Evolutionary conservation across 2,888 invertebrate species (phyloP), one percentile per base, ranked within the genome.

Genomic region (Adelognathus sp.): DNA sequence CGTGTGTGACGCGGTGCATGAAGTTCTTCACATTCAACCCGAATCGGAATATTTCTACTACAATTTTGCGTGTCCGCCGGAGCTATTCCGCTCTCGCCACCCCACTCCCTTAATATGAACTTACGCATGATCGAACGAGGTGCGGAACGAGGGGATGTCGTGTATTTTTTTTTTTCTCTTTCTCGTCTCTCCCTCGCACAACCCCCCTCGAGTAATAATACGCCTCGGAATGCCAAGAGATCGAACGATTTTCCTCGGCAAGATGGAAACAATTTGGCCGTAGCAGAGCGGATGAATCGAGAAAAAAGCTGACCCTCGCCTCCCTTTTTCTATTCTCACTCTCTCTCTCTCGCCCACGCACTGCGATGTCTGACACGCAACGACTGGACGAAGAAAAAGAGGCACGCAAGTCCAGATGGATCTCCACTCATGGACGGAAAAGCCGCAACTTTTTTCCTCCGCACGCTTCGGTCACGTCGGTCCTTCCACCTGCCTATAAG

Each of bases 201-300:
- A 27, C 31, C 24, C 56, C 67, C 67, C 67, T 58, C 64, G 46
- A 61, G 54, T 64, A 69, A 75, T 46, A 70, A 58, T 36, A 46
- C 46, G 60, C 29, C 31, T 24, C 27, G 41, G 50, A 29, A 60
- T 31, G 39, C 69, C 39, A 16, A 33, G 64, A 46, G 50, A 69
- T 39, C 56, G 50, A 44, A 36, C 64, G 50, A 75, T 79, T 76
- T 79, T 71, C 60, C 44, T 41, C 58, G 36, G 52, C 58, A 50
- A 64, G 46, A 81, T 74, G 74, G 60, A 75, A 81, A 81, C 74
- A 77, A 79, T 80, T 80, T 75, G 36, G 64, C 21, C 24, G 41
- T 72, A 75, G 52, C 31, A 41, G 27, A 41, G n/a, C n/a, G 63
- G 52, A 60, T 72, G 44, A 71, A 44, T 18, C 29, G 14, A 7